Percentiles rank a stretch among this genome's conserved stretches.
Evolutionary conservation across 2,113 vertebrate genomes (phyloP).

Genomic region (Verasper variegatus): DNA sequence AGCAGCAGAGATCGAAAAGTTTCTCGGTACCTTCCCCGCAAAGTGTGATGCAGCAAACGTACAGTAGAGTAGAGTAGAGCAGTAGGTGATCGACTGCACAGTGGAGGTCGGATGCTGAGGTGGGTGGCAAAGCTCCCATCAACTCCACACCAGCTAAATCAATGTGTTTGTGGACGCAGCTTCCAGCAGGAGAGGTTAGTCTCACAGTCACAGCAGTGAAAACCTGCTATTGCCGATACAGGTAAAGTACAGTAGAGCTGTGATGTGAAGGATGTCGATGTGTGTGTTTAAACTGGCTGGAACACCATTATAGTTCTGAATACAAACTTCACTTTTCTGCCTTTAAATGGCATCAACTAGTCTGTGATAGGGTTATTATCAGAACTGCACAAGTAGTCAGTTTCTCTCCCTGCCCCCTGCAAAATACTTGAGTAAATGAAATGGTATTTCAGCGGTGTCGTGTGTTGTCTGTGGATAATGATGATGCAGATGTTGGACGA

Average conservation of each 20-base stretch:
- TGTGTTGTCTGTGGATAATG: not conserved
- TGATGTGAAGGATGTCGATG: not conserved
- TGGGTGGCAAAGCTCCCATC: constrained; percentile 20
- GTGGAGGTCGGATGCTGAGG: constrained; percentile 35
- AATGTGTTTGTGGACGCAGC: constrained; percentile 29
- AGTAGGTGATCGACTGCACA: constrained; percentile 2
- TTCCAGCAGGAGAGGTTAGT: constrained; percentile 39
- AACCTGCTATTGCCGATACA: not conserved
- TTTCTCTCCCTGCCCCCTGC: not conserved
- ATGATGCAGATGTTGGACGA: constrained; percentile 24
- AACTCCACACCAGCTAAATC: constrained; percentile 46
- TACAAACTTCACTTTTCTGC: no score
- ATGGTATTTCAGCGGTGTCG: not conserved
- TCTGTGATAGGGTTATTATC: constrained; percentile 16
- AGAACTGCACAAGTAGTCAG: constrained; percentile 4
- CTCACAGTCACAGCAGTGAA: not conserved
- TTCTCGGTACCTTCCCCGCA: not conserved
- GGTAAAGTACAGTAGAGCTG: not conserved
- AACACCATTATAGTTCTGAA: not conserved
- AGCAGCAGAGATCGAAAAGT: no score
- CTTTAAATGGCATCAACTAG: constrained; percentile 24
- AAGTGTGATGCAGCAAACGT: not conserved
- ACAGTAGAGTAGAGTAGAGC: not conserved
- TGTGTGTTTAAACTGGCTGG: not conserved
- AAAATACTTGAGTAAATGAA: constrained; percentile 2